Conservation (phyloP, 2,113 vertebrate species). For the Peromyscus californicus region DNA sequence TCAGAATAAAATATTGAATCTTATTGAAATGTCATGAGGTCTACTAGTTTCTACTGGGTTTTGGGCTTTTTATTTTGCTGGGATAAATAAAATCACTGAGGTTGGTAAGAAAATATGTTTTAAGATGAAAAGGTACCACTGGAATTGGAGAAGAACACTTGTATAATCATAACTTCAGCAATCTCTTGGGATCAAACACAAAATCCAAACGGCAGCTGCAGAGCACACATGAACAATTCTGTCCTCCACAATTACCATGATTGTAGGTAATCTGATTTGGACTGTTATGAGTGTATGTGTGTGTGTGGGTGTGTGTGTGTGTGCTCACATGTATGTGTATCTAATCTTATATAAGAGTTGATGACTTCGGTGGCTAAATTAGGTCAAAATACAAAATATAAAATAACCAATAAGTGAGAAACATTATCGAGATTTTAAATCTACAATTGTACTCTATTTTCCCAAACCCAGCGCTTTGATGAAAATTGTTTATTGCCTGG, state of each 20-base stretch:
- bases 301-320: slow-evolving; percentile 57
- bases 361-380: slow-evolving; percentile 87
- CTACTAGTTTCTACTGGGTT: neutral
- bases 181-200: slow-evolving; percentile 87
- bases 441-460: slow-evolving; percentile 88
- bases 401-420: slow-evolving; percentile 89
- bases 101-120: slow-evolving; percentile 67
- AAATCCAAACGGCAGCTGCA: slow-evolving; percentile 86
- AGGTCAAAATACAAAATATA: slow-evolving; percentile 91
- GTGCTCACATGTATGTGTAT: slow-evolving; percentile 79
- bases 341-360: slow-evolving; percentile 85
- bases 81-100: slow-evolving; percentile 32
- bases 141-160: slow-evolving; percentile 60
- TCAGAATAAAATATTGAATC: neutral
- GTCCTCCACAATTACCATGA: slow-evolving; percentile 90
- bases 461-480: slow-evolving; percentile 88
- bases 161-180: slow-evolving; percentile 57
- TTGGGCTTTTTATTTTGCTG: neutral
- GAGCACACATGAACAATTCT: slow-evolving; percentile 86
- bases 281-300: slow-evolving; percentile 69
- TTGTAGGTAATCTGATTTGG: slow-evolving; percentile 91
- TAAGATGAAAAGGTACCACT: slow-evolving; percentile 69
- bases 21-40: neutral
- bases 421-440: slow-evolving; percentile 90
- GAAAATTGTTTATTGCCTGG: slow-evolving; percentile 94